These are phyloP conservation scores for Syritta pipiens DNA, from an alignment of 2,888 invertebrate genomes.

Conservation along the genomic window DNA sequence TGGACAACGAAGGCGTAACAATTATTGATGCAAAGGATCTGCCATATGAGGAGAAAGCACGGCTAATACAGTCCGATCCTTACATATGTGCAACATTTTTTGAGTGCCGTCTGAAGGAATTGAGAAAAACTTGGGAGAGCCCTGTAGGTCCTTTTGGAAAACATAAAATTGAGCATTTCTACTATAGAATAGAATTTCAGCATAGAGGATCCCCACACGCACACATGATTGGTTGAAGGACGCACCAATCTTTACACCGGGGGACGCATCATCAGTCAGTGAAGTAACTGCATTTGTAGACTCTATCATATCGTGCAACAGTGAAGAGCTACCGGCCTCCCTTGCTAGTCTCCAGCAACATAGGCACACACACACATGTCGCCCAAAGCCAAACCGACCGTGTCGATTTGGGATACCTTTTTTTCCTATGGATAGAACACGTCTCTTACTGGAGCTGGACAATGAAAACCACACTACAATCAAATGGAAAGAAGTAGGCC, in stretches of 20 bases:
- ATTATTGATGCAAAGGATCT: neutral
- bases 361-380: neutral
- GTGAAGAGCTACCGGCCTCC: too few relatives aligned
- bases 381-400: too few relatives aligned
- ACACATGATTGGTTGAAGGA: neutral
- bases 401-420: neutral
- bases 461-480: neutral
- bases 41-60: neutral
- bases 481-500: neutral
- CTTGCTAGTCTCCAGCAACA: neutral
- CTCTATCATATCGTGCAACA: neutral
- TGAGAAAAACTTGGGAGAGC: too few relatives aligned
- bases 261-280: neutral
- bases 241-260: neutral
- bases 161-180: too few relatives aligned
- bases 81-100: too few relatives aligned
- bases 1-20: neutral
- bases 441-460: neutral
- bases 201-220: too few relatives aligned
- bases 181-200: too few relatives aligned
- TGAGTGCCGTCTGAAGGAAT: too few relatives aligned
- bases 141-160: too few relatives aligned
- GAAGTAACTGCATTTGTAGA: neutral
- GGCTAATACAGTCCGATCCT: too few relatives aligned
- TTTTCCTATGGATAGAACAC: neutral